Conservation (phyloP, 2,888 invertebrate genomes). For the Tetrapedia diversipes region DNA sequence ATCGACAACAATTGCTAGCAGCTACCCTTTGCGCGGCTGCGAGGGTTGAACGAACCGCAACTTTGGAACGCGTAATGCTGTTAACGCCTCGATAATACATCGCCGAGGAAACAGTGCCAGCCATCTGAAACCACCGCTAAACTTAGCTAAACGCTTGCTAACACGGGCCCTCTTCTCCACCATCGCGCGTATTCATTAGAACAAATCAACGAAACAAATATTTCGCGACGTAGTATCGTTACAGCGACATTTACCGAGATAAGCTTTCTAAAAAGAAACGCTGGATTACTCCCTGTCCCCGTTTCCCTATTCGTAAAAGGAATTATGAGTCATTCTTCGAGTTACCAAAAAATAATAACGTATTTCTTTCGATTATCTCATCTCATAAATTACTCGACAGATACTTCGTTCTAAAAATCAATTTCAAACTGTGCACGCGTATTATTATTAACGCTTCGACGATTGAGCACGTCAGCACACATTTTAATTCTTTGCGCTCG, state of each 20-base stretch:
- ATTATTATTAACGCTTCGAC: no score
- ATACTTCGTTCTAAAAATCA: no score
- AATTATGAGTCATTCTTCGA: not conserved
- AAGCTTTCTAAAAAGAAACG: slow-evolving; percentile 21
- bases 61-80: slow-evolving; percentile 57
- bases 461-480: no score
- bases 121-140: slow-evolving; percentile 63
- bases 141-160: slow-evolving; percentile 62
- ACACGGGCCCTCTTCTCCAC: slow-evolving; percentile 40
- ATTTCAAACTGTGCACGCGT: not conserved
- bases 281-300: not conserved
- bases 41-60: slow-evolving; percentile 66
- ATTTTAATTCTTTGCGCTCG: no score
- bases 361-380: not conserved
- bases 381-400: rapidly evolving
- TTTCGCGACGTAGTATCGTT: slow-evolving; percentile 23
- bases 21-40: slow-evolving; percentile 11
- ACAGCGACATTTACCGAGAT: not conserved
- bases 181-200: slow-evolving; percentile 38
- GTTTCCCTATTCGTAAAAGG: not conserved
- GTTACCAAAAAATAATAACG: not conserved
- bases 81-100: slow-evolving; percentile 65
- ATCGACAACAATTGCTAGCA: slow-evolving; percentile 16
- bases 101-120: slow-evolving; percentile 56
- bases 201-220: slow-evolving; percentile 48